Conservation (phyloP, 1,140 invertebrate species). For the Leptinotarsa lineolata region DNA sequence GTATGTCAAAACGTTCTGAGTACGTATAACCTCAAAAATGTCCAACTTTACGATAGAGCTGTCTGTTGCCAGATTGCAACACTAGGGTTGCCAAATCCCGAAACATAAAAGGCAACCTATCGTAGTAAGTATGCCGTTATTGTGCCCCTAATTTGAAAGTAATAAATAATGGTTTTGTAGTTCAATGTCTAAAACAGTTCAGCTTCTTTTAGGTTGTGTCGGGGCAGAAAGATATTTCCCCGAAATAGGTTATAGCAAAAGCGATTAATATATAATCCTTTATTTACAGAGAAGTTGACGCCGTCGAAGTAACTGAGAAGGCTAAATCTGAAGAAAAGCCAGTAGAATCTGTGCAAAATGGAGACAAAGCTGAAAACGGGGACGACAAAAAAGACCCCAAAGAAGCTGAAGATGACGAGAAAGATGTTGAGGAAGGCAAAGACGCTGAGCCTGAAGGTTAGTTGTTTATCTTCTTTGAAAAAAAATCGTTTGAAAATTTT, state of each 20-base stretch:
- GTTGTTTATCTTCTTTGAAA: slow-evolving; percentile 29
- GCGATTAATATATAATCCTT: not conserved
- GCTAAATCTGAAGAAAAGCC: slow-evolving; percentile 7
- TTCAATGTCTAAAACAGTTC: too few species aligned
- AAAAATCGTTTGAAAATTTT: slow-evolving; percentile 44
- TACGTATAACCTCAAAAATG: too few species aligned
- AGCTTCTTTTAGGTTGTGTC: too few species aligned
- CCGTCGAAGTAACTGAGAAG: slow-evolving; percentile 8
- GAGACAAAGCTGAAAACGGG: slow-evolving; percentile 9
- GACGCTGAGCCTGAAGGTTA: slow-evolving; percentile 67
- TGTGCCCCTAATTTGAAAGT: too few species aligned
- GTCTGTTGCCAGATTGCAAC: too few species aligned
- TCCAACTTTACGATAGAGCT: too few species aligned
- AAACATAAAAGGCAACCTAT: too few species aligned
- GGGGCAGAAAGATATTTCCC: too few species aligned
- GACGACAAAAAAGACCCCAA: slow-evolving; percentile 29
- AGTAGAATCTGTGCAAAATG: slow-evolving; percentile 17
- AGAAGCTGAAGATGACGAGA: slow-evolving; percentile 56
- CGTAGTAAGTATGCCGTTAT: too few species aligned
- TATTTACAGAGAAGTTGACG: not conserved
- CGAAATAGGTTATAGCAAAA: not conserved
- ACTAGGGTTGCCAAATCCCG: too few species aligned
- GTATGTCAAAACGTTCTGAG: too few species aligned
- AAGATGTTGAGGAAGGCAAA: slow-evolving; percentile 48
- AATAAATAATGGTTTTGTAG: too few species aligned